A percentile compares a stretch with the other conserved stretches of the same genome.
Evolutionary conservation across 2,113 vertebrate genomes (phyloP).

Genomic region (Fulica atra): DNA sequence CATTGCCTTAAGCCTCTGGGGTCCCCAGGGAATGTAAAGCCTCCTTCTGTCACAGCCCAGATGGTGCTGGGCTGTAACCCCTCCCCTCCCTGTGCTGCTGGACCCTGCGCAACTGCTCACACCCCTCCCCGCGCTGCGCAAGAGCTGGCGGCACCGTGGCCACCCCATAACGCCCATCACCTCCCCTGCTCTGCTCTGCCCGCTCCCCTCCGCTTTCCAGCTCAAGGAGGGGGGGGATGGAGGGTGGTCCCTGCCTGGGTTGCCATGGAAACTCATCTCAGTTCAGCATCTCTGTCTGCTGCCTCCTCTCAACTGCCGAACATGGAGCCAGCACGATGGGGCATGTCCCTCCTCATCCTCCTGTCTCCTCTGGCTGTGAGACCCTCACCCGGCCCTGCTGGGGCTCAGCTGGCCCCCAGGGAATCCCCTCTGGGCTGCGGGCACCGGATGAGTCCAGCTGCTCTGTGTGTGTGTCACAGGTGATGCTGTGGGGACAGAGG

Average conservation of each 20-base stretch:
- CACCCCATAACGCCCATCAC: background rate
- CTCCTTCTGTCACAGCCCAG: background rate
- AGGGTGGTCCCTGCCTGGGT: background rate
- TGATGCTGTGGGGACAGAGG: no score
- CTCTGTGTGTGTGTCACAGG: no score
- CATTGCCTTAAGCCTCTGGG: background rate
- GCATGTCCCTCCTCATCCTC: background rate
- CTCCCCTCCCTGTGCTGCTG: fast-evolving
- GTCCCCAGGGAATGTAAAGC: background rate
- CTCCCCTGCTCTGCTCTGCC: background rate
- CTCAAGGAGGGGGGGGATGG: background rate
- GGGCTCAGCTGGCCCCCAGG: background rate
- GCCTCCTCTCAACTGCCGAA: background rate
- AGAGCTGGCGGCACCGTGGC: fast-evolving
- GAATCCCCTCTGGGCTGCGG: no score
- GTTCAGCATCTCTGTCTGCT: background rate
- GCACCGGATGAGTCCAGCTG: no score
- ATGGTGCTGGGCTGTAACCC: background rate
- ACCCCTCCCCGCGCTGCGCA: fast-evolving
- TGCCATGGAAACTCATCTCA: slow-evolving; percentile 24
- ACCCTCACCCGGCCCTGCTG: background rate
- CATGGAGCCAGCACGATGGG: fast-evolving
- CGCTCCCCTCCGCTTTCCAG: background rate
- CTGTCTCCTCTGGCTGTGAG: background rate
- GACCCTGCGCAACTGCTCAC: background rate